A percentile compares a stretch with the other conserved stretches of the same genome.
Conservation (phyloP, 1,140 invertebrate species). For the Samia ricini region DNA sequence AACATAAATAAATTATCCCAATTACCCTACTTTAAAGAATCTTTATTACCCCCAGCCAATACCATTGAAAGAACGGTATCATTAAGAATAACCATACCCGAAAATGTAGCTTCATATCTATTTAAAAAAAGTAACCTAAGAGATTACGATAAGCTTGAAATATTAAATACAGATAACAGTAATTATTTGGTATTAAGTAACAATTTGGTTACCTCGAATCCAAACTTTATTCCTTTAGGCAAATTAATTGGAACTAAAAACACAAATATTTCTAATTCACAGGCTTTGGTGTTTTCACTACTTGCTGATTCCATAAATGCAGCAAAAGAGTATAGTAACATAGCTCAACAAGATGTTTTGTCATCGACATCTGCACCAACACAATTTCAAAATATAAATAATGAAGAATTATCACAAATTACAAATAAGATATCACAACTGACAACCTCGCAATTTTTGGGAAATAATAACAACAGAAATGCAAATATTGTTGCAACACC, state of each 20-base stretch:
- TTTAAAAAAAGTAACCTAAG: conserved; percentile 47
- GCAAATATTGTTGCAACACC: conserved; percentile 14
- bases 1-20: conserved; percentile 44
- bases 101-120: conserved; percentile 58
- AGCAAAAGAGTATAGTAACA: conserved; percentile 59
- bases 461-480: conserved; percentile 29
- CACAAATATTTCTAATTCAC: conserved; percentile 64
- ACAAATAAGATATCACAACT: conserved; percentile 54
- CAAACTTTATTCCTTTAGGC: conserved; percentile 49
- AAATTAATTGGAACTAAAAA: conserved; percentile 53
- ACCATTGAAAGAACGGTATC: conserved; percentile 68
- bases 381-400: conserved; percentile 38
- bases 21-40: conserved; percentile 58
- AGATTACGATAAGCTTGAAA: conserved; percentile 54
- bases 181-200: conserved; percentile 63
- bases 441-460: conserved; percentile 54
- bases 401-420: conserved; percentile 45
- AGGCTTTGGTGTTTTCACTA: conserved; percentile 64
- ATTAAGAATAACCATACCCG: conserved; percentile 67
- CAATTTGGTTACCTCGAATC: conserved; percentile 31
- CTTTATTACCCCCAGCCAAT: conserved; percentile 29
- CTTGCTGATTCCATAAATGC: conserved; percentile 64
- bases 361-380: conserved; percentile 20
- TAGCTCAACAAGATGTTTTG: conserved; percentile 44
- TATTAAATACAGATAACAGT: conserved; percentile 60